Base-by-base conservation (phyloP, 2,113 vertebrate species). In the Gallinago jamesoni region DNA sequence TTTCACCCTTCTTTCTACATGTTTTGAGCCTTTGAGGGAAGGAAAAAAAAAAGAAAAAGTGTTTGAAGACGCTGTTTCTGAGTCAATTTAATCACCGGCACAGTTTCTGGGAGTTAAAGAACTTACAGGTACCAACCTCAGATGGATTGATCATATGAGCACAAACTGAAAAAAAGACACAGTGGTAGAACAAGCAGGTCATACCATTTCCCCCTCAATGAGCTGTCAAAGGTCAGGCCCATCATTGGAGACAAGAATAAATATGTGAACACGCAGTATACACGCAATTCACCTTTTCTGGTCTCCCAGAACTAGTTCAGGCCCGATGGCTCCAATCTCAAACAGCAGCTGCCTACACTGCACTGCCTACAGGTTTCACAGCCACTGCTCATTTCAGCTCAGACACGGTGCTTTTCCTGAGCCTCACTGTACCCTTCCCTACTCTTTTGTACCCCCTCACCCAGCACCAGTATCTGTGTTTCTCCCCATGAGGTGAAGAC, bases 31-130 rank as follows among this genome's bases (percentile, higher is more conserved):
- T 87, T 14, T 37, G 10, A 69, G 45, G 35, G 8, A 64, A n/a
- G 5, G 7, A 37, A 52, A 6, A 31, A 9, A 5, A 41, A 35
- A 33, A 7, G 35, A 47, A 35, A 31, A n/a, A n/a, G 9, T 59
- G 33, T 91, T 91, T 82, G 78, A 95, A 90, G 62, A 83, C 43
- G 62, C 30, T 73, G 33, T 37, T 96, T 91, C 82, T 69, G 85
- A 85, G 70, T 85, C 37, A 77, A 53, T 86, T 90, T 92, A 84
- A 92, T 89, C 68, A 96, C 27, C 76, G 41, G 60, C 69, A 70
- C 52, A 37, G 60, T 47, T 72, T 37, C 74, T 70, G n/a, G 75
- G 59, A 90, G 68, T 85, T 53, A 64, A 88, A 88, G 53, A 85
- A 80, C 68, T 45, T 66, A n/a, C 21, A 77, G 62, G 59, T 88